Conservation (phyloP, 2,888 invertebrate species). For the Cephus pygmeus region DNA sequence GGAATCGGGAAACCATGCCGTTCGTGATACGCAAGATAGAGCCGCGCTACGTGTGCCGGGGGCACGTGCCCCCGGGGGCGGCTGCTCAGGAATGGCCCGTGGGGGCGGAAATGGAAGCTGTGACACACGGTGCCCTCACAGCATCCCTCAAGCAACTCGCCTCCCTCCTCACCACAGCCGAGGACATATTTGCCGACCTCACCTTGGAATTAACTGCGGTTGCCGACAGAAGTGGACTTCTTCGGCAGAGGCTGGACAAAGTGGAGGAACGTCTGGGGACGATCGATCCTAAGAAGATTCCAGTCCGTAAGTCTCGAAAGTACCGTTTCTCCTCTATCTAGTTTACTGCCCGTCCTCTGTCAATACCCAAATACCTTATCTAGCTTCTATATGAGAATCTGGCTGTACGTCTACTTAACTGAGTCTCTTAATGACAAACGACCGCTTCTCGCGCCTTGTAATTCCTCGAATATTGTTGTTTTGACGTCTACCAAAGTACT, state of each 20-base stretch:
- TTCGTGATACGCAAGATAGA: conserved; percentile 87
- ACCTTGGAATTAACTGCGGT: conserved; percentile 80
- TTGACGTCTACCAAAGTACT: not conserved
- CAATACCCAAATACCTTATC: not conserved
- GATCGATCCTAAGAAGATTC: conserved; percentile 88
- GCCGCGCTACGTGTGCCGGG: conserved; percentile 80
- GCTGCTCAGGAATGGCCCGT: conserved; percentile 84
- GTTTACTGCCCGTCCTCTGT: not conserved
- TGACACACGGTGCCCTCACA: conserved; percentile 87
- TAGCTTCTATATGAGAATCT: not conserved
- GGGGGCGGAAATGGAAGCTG: conserved; percentile 86
- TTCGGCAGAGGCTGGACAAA: conserved; percentile 76
- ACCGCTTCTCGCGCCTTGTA: not conserved
- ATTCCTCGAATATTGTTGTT: not conserved
- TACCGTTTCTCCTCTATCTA: not conserved
- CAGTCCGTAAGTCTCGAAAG: conserved; percentile 85
- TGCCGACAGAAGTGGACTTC: conserved; percentile 77
- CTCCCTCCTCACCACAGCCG: conserved; percentile 83
- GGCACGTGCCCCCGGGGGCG: conserved; percentile 83
- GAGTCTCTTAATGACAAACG: not conserved
- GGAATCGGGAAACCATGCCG: conserved; percentile 72
- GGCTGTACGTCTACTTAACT: not conserved
- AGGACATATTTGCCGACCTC: conserved; percentile 87
- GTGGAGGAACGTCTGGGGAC: conserved; percentile 79
- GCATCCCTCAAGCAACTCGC: conserved; percentile 88